Evolutionary conservation across 2,797 vertebrate genomes (phyloP).

Genomic region (Lemur catta): DNA sequence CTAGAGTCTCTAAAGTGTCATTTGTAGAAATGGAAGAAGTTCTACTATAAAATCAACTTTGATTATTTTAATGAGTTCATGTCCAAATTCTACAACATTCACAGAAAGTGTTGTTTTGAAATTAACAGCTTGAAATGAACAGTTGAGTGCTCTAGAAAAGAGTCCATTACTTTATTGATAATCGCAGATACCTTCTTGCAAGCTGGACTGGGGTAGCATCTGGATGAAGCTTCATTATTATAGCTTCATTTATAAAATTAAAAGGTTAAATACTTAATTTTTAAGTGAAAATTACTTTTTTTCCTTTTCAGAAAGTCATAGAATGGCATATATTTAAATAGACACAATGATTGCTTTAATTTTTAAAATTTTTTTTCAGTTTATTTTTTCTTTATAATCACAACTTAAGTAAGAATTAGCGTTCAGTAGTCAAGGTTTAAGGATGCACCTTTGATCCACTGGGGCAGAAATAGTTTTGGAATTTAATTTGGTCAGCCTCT

Average conservation of each 20-base stretch:
- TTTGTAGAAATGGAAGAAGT: slow-evolving; percentile 17
- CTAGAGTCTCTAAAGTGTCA: neutral
- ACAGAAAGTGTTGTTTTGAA: slow-evolving; percentile 3
- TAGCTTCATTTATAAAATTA: neutral
- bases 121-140: neutral
- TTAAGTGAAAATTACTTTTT: neutral
- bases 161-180: neutral
- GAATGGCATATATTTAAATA: neutral
- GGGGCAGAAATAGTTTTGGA: slow-evolving; percentile 18
- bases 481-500: slow-evolving; percentile 61
- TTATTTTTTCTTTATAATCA: slow-evolving; percentile 29
- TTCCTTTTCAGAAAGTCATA: neutral
- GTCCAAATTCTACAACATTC: neutral
- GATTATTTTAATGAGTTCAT: slow-evolving; percentile 11
- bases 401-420: slow-evolving; percentile 48
- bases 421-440: slow-evolving; percentile 25
- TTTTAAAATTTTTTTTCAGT: neutral
- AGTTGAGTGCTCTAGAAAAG: neutral
- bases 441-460: slow-evolving; percentile 12
- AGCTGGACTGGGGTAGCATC: neutral
- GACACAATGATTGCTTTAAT: neutral
- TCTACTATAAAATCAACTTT: slow-evolving; percentile 22
- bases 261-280: neutral
- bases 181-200: neutral
- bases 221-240: neutral